Conservation (phyloP, 2,888 invertebrate genomes). For the Eupithecia tripunctaria region DNA sequence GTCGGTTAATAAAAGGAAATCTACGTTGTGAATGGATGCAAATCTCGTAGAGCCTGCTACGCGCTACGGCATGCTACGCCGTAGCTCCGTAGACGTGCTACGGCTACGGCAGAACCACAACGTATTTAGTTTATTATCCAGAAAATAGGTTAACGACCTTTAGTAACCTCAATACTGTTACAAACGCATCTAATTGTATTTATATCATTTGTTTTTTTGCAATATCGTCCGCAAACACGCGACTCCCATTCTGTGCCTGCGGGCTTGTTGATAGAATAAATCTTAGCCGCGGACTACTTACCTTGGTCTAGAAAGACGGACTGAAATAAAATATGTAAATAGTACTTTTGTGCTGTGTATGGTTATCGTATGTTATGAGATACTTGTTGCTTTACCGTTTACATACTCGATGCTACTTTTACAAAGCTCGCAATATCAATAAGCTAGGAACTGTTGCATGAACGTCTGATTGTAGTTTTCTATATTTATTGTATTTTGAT, state of each 20-base stretch:
- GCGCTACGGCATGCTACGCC: conserved; percentile 10
- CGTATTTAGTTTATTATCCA: background rate
- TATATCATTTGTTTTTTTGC: conserved; percentile 22
- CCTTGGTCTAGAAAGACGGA: background rate
- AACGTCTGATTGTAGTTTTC: background rate
- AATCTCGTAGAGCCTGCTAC: background rate
- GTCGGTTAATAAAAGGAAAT: background rate
- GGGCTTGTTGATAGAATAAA: background rate
- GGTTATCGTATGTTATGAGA: conserved; percentile 16
- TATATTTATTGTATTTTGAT: background rate
- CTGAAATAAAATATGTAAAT: conserved; percentile 21
- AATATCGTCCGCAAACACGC: conserved; percentile 24
- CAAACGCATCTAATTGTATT: conserved; percentile 26
- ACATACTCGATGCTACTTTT: background rate
- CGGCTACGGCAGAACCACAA: conserved; percentile 16
- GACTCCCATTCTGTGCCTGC: background rate
- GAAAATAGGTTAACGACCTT: conserved; percentile 6
- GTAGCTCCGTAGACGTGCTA: conserved; percentile 23
- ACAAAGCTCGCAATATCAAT: background rate
- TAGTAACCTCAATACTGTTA: conserved; percentile 19
- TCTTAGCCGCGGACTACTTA: background rate
- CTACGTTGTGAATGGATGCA: background rate
- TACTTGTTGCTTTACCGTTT: conserved; percentile 26
- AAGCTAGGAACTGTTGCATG: background rate
- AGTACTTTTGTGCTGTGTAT: conserved; percentile 11